phyloP scores from a whole-genome alignment of 2,888 invertebrate genomes.

The Acheta domesticus region DNA sequence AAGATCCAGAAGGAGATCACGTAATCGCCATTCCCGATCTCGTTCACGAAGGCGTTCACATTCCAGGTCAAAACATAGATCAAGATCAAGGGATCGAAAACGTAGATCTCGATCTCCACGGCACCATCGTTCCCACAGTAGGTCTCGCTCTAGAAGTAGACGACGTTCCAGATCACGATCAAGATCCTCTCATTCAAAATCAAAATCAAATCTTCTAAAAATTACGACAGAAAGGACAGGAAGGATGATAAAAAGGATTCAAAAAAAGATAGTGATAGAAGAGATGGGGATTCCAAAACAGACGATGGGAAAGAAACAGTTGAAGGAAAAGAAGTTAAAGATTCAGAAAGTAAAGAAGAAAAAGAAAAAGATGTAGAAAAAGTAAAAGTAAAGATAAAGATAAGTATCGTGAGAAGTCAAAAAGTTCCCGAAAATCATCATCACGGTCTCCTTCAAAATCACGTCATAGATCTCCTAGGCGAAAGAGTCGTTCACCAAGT shows the following conservation, averaged over 20 bases:
- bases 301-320: constrained; percentile 24
- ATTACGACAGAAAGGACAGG: constrained; percentile 46
- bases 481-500: constrained; percentile 37
- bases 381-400: constrained; percentile 36
- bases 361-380: constrained; percentile 32
- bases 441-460: constrained; percentile 37
- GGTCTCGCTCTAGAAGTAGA: constrained; percentile 40
- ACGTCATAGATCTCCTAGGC: constrained; percentile 35
- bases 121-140: constrained; percentile 36
- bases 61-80: constrained; percentile 54
- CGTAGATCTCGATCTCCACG: constrained; percentile 44
- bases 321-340: constrained; percentile 33
- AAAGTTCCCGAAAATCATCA: constrained; percentile 31
- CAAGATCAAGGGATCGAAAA: constrained; percentile 53
- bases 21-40: constrained; percentile 52
- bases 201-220: constrained; percentile 48
- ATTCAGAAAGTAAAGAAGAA: constrained; percentile 39
- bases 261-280: constrained; percentile 26
- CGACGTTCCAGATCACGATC: constrained; percentile 41
- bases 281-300: constrained; percentile 31
- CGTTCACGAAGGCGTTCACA: constrained; percentile 56
- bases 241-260: constrained; percentile 36
- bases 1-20: constrained; percentile 38
- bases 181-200: constrained; percentile 50
- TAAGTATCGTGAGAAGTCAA: constrained; percentile 34